Evolutionary conservation across 2,888 invertebrate genomes (phyloP), one percentile per base, ranked within the genome.

Genomic region (Mythimna impura): DNA sequence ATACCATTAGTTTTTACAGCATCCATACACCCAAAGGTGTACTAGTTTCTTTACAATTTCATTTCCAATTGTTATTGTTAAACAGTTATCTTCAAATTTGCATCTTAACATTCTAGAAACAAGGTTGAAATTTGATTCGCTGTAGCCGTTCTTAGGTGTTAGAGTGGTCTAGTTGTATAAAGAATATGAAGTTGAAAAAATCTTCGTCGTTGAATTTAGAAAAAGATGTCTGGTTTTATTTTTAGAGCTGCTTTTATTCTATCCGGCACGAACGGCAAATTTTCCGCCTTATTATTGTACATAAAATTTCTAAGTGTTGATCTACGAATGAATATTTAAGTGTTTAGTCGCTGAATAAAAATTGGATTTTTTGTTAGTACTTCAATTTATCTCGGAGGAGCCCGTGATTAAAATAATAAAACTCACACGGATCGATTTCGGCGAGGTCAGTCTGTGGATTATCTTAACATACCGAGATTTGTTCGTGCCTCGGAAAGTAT

Each of bases 1-100:
- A 61, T 64, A 62, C 66, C 71, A 80, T 87, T 86, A 76, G 66
- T 73, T 87, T 86, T 87, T 78, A 87, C 65, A 76, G 68, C 82
- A 74, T 58, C 64, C 55, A 66, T 54, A 76, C 14, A 69, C 78
- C 71, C 69, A n/a, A 70, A 68, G 72, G 80, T 82, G 71, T 66
- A 57, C 68, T 76, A 66, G 58, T 80, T 75, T 78, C 79, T 75
- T 78, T 74, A 80, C 75, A 76, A 80, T 87, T 87, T 68, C 67
- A 66, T 73, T 72, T 76, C 62, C 76, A 76, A 86, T 76, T 82
- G 82, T 84, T 86, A 87, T 84, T 57, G 66, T 70, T 55, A 66
- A 34, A 47, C 34, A 40, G 69, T 52, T 76, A 71, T 58, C 17
- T 3, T 6, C 47, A 7, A 82, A 77, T 77, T 69, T 57, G 22